These are phyloP conservation scores for Andrena dorsata DNA, from an alignment of 2,888 invertebrate genomes.

Conservation along the genomic window DNA sequence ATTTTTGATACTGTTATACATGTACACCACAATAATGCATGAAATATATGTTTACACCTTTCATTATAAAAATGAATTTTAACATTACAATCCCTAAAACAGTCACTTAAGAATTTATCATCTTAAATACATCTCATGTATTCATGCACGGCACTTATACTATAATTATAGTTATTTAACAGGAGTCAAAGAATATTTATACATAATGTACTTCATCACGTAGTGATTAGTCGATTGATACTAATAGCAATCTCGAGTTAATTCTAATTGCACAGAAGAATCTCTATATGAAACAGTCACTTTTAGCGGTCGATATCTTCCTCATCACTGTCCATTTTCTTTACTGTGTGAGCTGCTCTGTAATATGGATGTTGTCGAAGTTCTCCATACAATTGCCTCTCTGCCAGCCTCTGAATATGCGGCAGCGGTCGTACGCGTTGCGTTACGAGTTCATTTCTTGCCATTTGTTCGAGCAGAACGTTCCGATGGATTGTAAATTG, in stretches of 20 bases:
- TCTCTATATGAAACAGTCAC: not conserved
- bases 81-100: not conserved
- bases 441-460: not conserved
- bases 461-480: constrained; percentile 8
- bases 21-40: not conserved
- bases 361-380: not conserved
- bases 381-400: constrained; percentile 12
- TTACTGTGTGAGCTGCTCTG: not conserved
- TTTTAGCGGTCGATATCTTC: constrained; percentile 28
- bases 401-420: not conserved
- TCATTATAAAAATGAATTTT: not conserved
- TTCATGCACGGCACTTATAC: too few relatives aligned
- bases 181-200: not conserved
- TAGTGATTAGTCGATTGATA: not conserved
- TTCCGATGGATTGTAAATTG: constrained; percentile 37
- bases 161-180: too few relatives aligned
- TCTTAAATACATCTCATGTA: too few relatives aligned
- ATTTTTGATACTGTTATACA: constrained; percentile 13
- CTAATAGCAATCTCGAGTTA: not conserved
- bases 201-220: not conserved
- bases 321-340: not conserved
- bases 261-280: not conserved
- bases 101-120: too few relatives aligned
- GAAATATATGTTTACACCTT: constrained; percentile 11
- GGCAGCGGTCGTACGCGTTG: not conserved